Conservation (phyloP, 2,113 vertebrate species). For the Pituophis catenifer region DNA sequence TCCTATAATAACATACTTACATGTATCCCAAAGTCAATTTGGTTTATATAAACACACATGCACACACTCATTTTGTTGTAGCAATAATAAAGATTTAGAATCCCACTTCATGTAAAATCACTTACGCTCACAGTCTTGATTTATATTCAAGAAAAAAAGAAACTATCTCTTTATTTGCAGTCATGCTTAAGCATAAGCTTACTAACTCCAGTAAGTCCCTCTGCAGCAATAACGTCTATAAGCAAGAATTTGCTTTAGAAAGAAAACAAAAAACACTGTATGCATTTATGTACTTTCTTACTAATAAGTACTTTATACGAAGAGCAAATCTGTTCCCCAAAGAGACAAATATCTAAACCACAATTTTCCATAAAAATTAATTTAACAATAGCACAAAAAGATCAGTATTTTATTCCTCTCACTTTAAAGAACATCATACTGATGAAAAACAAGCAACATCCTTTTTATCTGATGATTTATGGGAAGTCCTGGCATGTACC, state of each 20-base stretch:
- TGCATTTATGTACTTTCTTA: neutral
- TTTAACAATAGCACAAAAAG: neutral
- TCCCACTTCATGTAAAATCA: neutral
- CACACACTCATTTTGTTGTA: neutral
- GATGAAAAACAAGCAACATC: fast-evolving
- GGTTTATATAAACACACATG: neutral
- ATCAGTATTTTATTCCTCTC: neutral
- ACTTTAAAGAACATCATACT: neutral
- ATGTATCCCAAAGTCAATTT: neutral
- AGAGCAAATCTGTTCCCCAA: neutral
- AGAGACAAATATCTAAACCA: neutral
- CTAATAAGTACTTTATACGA: neutral
- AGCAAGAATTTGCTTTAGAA: constrained; percentile 22
- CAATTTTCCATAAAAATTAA: neutral
- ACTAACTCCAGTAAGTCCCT: constrained; percentile 23
- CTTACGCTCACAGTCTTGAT: neutral
- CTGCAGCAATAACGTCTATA: constrained; percentile 11
- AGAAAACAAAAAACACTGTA: neutral
- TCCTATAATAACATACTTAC: neutral
- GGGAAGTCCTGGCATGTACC: neutral
- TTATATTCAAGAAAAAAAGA: neutral
- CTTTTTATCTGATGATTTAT: neutral
- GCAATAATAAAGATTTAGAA: constrained; percentile 13
- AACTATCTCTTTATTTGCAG: neutral
- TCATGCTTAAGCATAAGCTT: neutral